Percentiles rank a stretch among this genome's conserved stretches.
Evolutionary conservation across 2,888 invertebrate genomes (phyloP).

Genomic region (Oscheius sp.): DNA sequence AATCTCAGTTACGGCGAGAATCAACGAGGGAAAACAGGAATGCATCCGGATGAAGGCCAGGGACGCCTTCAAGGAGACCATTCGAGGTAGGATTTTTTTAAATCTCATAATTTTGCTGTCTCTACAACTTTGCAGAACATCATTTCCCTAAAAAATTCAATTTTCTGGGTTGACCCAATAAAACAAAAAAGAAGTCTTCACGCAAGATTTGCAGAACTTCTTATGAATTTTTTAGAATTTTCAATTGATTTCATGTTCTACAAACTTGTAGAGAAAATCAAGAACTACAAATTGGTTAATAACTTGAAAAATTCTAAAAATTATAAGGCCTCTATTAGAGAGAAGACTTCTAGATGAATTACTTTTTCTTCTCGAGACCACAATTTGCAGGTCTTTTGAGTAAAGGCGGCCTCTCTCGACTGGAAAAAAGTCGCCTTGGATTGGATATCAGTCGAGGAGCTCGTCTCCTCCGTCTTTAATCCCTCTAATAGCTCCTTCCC

Average conservation of each 20-base stretch:
- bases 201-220: too few species aligned
- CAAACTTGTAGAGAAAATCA: too few species aligned
- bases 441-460: slow-evolving; percentile 48
- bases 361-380: not conserved
- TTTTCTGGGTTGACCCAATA: too few species aligned
- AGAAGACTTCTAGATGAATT: too few species aligned
- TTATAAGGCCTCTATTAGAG: too few species aligned
- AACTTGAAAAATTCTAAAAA: too few species aligned
- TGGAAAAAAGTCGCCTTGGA: slow-evolving; percentile 36
- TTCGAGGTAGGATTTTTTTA: slow-evolving; percentile 16
- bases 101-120: not conserved
- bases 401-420: slow-evolving; percentile 15
- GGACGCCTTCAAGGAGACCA: slow-evolving; percentile 43
- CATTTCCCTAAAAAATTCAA: not conserved
- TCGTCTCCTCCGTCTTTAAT: slow-evolving; percentile 30
- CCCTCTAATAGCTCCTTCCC: slow-evolving; percentile 25
- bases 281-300: too few species aligned
- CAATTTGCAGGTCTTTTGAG: slow-evolving; percentile 21
- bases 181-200: too few species aligned
- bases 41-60: slow-evolving; percentile 48
- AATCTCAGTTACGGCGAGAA: slow-evolving; percentile 49
- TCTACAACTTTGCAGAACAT: too few species aligned
- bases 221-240: too few species aligned
- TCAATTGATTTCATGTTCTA: too few species aligned
- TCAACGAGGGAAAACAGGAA: slow-evolving; percentile 56